Conservation (phyloP, 2,113 vertebrate genomes). For the Pomatorhinus ruficollis region DNA sequence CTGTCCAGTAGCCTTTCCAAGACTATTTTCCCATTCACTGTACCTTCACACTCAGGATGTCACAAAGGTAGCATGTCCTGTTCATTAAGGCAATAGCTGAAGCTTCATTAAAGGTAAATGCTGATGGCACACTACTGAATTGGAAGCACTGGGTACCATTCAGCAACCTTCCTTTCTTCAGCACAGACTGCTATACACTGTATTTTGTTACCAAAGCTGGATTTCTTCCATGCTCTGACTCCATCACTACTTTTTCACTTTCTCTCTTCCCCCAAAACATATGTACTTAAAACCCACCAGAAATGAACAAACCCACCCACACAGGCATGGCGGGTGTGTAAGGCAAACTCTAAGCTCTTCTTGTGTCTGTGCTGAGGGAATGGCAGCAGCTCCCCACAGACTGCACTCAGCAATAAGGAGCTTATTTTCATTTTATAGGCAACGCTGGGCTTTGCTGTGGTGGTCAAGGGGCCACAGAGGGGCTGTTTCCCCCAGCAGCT, state of each 20-base stretch:
- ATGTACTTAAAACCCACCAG: slow-evolving; percentile 19
- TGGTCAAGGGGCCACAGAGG: not conserved
- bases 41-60: not conserved
- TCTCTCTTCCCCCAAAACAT: slow-evolving; percentile 50
- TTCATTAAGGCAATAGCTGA: not conserved
- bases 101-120: not conserved
- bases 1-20: not conserved
- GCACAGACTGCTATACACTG: not conserved
- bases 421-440: not conserved
- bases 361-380: not conserved
- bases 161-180: not conserved
- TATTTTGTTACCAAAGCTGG: not conserved
- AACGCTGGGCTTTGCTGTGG: not conserved
- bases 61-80: not conserved
- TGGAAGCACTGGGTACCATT: not conserved
- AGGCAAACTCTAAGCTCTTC: not conserved
- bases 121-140: not conserved
- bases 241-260: not conserved
- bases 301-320: slow-evolving; percentile 36
- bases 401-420: not conserved
- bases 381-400: not conserved
- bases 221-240: slow-evolving; percentile 10
- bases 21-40: not conserved
- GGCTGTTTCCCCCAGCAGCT: not conserved
- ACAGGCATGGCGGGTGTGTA: not conserved